Percentiles rank a stretch among this genome's conserved stretches.
Conservation (phyloP, 2,797 vertebrate genomes). For the Perdix hodgsoniae region DNA sequence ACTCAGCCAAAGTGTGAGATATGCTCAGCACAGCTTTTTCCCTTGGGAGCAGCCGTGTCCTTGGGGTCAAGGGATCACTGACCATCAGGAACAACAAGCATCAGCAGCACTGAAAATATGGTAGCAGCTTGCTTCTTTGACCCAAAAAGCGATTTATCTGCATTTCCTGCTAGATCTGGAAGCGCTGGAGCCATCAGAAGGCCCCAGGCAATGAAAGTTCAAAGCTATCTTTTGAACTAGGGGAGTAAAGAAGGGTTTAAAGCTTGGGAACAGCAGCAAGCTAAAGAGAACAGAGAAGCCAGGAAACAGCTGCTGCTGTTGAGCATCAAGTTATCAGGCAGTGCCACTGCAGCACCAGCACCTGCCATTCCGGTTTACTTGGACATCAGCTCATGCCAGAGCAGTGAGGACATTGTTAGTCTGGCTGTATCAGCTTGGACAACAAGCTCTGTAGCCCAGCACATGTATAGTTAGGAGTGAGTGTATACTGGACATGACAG, state of each 20-base stretch:
- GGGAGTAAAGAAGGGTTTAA: slow-evolving; percentile 34
- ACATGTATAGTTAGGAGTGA: background rate
- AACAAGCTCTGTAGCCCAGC: background rate
- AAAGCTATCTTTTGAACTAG: slow-evolving; percentile 72
- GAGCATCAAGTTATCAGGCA: slow-evolving; percentile 26
- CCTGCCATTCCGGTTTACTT: background rate
- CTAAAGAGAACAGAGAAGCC: background rate
- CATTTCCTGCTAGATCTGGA: slow-evolving; percentile 63
- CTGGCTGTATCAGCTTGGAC: background rate
- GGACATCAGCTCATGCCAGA: background rate
- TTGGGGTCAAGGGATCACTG: background rate
- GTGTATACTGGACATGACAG: background rate
- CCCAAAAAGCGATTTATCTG: slow-evolving; percentile 47
- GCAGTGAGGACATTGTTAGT: background rate
- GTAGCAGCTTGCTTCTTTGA: slow-evolving; percentile 28
- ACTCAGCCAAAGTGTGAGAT: background rate
- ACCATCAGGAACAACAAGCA: slow-evolving; percentile 3
- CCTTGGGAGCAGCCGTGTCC: background rate
- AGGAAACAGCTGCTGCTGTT: slow-evolving; percentile 67
- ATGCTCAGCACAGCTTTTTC: background rate
- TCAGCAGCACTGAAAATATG: background rate
- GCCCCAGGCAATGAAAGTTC: slow-evolving; percentile 63
- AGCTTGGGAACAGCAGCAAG: slow-evolving; percentile 63
- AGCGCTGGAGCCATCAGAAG: slow-evolving; percentile 46
- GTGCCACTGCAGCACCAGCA: background rate